Evolutionary conservation across 2,797 vertebrate species (phyloP).

Genomic region (Rhynchonycteris naso): DNA sequence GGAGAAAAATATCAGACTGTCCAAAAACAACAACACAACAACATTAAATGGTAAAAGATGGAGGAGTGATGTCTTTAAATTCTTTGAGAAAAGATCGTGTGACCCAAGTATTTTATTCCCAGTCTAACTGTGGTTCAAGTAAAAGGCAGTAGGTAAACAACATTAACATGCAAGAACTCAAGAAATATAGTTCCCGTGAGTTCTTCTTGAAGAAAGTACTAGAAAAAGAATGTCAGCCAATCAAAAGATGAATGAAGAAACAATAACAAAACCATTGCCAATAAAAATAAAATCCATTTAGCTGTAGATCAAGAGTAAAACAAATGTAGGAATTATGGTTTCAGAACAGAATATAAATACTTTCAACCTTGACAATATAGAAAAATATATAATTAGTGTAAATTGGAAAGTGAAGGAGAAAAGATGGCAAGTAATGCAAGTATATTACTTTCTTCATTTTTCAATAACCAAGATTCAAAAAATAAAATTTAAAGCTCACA

Average conservation of each 20-base stretch:
- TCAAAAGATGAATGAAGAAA: slow-evolving; percentile 3
- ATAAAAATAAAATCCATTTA: background rate
- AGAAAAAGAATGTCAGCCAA: background rate
- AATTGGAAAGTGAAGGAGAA: background rate
- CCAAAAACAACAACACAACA: background rate
- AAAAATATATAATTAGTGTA: background rate
- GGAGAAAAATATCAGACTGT: background rate
- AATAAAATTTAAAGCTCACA: background rate
- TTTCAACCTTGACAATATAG: background rate
- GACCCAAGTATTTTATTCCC: background rate
- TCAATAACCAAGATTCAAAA: background rate
- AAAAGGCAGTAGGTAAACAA: background rate
- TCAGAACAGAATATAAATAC: background rate
- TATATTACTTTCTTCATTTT: background rate
- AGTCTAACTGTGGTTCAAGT: background rate
- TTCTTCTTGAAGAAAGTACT: background rate
- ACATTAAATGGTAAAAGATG: background rate
- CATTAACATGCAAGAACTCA: background rate
- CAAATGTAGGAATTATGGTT: background rate
- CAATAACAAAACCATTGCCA: background rate
- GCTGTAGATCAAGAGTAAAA: background rate
- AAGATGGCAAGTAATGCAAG: background rate
- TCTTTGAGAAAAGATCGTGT: background rate
- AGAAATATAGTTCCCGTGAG: background rate
- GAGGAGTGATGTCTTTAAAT: background rate